Evolutionary conservation across 2,888 invertebrate species (phyloP).

Genomic region (Rhopalosiphum nymphaeae): DNA sequence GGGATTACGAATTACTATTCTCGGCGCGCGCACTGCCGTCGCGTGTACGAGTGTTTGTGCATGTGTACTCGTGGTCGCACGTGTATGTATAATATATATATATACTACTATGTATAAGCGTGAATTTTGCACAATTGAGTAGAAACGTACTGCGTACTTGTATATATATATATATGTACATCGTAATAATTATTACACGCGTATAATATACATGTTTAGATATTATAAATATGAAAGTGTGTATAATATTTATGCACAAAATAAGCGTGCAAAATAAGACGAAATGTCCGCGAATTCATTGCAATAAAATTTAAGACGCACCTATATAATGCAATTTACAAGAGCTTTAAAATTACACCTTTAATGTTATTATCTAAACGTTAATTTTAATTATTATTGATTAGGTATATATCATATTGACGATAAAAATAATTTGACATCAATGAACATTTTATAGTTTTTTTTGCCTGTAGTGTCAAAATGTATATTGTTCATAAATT

Average conservation of each 20-base stretch:
- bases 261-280: neutral
- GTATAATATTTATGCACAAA: neutral
- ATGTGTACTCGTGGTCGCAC: neutral
- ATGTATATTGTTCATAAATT: neutral
- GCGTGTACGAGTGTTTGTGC: neutral
- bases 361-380: neutral
- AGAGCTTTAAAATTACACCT: neutral
- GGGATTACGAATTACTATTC: slow-evolving; percentile 29
- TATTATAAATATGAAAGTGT: neutral
- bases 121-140: neutral
- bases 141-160: neutral
- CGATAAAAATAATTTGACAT: neutral
- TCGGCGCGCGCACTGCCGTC: neutral
- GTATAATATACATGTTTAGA: neutral
- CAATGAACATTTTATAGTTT: neutral
- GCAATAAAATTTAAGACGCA: neutral
- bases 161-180: neutral
- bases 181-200: neutral
- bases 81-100: neutral
- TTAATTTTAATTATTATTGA: too few relatives aligned
- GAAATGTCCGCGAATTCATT: neutral
- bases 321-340: neutral
- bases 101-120: neutral
- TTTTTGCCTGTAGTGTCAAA: neutral
- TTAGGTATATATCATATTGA: neutral